Percentiles rank a stretch among this genome's conserved stretches.
Conservation (phyloP, 2,113 vertebrate species). For the Dasypus novemcinctus region DNA sequence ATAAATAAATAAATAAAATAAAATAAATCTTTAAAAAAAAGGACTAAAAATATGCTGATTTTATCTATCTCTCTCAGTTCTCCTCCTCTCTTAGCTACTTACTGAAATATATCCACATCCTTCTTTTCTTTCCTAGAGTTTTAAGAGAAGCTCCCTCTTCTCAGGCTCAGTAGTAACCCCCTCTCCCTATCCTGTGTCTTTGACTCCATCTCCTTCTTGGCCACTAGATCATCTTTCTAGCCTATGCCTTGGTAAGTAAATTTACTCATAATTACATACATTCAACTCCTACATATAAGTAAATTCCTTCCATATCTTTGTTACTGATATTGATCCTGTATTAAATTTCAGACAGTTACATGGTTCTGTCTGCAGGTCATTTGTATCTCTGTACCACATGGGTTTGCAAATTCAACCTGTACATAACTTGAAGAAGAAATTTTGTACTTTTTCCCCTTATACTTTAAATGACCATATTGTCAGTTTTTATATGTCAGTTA, state of each 20-base stretch:
- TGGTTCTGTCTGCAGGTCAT: not conserved
- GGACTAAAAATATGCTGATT: not conserved
- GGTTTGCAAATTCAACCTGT: not conserved
- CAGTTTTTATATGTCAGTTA: not conserved
- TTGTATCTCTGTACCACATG: not conserved
- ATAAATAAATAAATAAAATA: too few species aligned
- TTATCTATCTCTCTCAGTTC: not conserved
- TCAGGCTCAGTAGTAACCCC: not conserved
- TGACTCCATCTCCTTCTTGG: not conserved
- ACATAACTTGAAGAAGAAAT: not conserved
- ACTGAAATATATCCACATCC: not conserved
- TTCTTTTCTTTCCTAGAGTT: not conserved
- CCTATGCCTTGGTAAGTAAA: not conserved
- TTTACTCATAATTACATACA: not conserved
- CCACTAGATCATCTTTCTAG: not conserved
- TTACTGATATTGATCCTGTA: not conserved
- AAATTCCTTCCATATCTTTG: not conserved
- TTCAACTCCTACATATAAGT: not conserved
- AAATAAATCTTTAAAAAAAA: too few species aligned
- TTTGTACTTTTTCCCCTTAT: not conserved
- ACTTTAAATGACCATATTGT: not conserved
- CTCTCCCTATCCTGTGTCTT: not conserved
- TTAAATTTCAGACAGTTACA: not conserved
- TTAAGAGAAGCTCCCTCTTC: not conserved
- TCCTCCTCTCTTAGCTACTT: not conserved